These are phyloP conservation scores for Noctua janthina DNA, from an alignment of 2,888 invertebrate species.

Conservation along the genomic window DNA sequence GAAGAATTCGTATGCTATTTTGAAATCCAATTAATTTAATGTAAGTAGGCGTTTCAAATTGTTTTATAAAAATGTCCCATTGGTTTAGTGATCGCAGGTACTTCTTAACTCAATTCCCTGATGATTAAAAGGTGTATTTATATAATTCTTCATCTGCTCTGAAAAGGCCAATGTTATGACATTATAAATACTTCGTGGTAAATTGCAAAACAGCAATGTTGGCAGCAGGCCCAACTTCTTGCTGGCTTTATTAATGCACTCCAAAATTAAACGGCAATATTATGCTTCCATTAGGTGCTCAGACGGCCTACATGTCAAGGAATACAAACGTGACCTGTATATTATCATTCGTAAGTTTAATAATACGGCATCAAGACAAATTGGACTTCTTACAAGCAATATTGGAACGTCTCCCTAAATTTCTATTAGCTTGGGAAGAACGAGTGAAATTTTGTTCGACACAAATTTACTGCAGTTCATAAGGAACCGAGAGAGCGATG, in stretches of 20 bases:
- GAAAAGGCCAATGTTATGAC: neutral
- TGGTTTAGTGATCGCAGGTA: neutral
- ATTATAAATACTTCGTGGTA: neutral
- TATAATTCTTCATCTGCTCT: neutral
- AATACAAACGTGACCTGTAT: slow-evolving; percentile 1
- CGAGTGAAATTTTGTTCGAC: slow-evolving; percentile 86
- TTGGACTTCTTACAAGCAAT: slow-evolving; percentile 55
- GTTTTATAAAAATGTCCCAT: neutral
- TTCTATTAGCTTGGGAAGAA: slow-evolving; percentile 75
- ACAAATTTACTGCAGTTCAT: slow-evolving; percentile 86
- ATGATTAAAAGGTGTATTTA: neutral
- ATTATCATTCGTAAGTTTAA: slow-evolving; percentile 13
- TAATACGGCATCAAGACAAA: slow-evolving; percentile 52
- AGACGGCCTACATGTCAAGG: neutral
- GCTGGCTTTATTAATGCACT: neutral
- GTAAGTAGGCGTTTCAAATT: neutral
- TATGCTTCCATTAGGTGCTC: neutral
- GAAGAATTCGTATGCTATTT: neutral
- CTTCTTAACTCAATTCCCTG: neutral
- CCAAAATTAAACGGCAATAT: slow-evolving; percentile 15
- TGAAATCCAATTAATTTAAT: neutral
- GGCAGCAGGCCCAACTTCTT: neutral
- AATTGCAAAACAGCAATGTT: neutral
- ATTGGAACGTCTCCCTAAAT: slow-evolving; percentile 67
- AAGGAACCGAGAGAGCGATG: slow-evolving; percentile 83